A percentile compares a stretch with the other conserved stretches of the same genome.
phyloP scores from a whole-genome alignment of 2,888 invertebrate species.

The Microctonus aethiopoides region DNA sequence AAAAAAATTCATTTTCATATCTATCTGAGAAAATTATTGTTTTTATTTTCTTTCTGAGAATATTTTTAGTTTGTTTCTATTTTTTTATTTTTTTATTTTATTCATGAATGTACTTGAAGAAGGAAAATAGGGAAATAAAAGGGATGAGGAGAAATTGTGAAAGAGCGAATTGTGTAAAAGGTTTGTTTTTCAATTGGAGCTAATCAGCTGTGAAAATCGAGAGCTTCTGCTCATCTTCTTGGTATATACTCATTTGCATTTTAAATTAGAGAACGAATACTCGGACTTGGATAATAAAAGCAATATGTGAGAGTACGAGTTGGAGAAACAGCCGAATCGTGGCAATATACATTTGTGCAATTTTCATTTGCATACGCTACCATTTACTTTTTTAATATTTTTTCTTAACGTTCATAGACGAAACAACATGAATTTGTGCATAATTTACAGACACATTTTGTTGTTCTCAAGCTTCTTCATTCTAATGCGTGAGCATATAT shows the following conservation, averaged over 20 bases:
- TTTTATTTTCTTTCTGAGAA: neutral
- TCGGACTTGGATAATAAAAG: slow-evolving; percentile 24
- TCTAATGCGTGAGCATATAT: neutral
- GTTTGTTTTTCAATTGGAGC: slow-evolving; percentile 43
- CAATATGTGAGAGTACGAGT: slow-evolving; percentile 1
- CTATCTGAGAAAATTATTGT: neutral
- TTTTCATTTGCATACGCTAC: neutral
- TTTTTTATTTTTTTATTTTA: neutral
- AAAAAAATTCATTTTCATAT: neutral
- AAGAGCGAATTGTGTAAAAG: slow-evolving; percentile 17
- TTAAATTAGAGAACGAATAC: slow-evolving; percentile 58
- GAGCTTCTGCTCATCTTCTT: slow-evolving; percentile 35
- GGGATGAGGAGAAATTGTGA: slow-evolving; percentile 24
- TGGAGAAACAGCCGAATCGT: slow-evolving; percentile 41
- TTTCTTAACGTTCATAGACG: neutral
- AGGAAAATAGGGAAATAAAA: slow-evolving; percentile 27
- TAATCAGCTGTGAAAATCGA: slow-evolving; percentile 56
- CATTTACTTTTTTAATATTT: neutral
- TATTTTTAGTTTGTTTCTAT: no score
- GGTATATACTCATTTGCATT: slow-evolving; percentile 57
- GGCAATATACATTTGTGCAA: slow-evolving; percentile 14
- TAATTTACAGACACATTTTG: neutral
- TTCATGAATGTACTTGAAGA: slow-evolving; percentile 8
- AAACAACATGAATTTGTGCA: neutral
- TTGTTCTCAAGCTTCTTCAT: neutral